Conservation (phyloP, 2,888 invertebrate species). For the Drosophila lacicola region DNA sequence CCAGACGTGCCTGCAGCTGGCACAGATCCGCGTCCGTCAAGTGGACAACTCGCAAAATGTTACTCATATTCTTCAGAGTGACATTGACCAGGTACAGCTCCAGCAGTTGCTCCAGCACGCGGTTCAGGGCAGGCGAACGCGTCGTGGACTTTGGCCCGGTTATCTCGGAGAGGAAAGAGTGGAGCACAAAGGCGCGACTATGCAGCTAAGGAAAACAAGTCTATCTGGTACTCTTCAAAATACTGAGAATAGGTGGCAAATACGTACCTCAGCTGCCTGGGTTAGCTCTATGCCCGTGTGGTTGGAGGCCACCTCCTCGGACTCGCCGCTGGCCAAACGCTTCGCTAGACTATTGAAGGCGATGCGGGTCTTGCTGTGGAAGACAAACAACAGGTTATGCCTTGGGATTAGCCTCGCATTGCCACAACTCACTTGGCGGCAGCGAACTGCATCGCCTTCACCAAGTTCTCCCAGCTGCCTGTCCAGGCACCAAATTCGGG, state of each 20-base stretch:
- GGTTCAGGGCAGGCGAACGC: slow-evolving; percentile 87
- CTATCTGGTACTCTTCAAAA: background rate
- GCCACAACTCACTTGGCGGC: slow-evolving; percentile 84
- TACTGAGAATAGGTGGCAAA: background rate
- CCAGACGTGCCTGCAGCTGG: slow-evolving; percentile 89
- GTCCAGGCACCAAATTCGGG: slow-evolving; percentile 76
- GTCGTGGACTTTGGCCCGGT: slow-evolving; percentile 87
- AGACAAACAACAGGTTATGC: background rate
- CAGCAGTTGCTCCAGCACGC: slow-evolving; percentile 89
- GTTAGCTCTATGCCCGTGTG: slow-evolving; percentile 92
- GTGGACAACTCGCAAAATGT: slow-evolving; percentile 88
- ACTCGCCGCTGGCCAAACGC: slow-evolving; percentile 88
- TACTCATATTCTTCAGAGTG: slow-evolving; percentile 90
- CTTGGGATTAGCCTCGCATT: background rate
- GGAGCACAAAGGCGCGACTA: slow-evolving; percentile 92
- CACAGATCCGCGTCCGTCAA: slow-evolving; percentile 73
- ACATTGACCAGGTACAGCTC: slow-evolving; percentile 92
- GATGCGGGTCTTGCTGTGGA: slow-evolving; percentile 88
- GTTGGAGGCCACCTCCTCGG: slow-evolving; percentile 94
- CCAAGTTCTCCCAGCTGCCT: slow-evolving; percentile 82
- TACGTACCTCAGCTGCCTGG: slow-evolving; percentile 91
- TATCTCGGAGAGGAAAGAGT: slow-evolving; percentile 90
- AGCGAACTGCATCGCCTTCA: slow-evolving; percentile 85
- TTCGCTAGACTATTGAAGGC: slow-evolving; percentile 90
- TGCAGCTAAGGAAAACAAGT: slow-evolving; percentile 88